Evolutionary conservation across 1,140 invertebrate species (phyloP).

Genomic region (Drosophila sturtevanti): DNA sequence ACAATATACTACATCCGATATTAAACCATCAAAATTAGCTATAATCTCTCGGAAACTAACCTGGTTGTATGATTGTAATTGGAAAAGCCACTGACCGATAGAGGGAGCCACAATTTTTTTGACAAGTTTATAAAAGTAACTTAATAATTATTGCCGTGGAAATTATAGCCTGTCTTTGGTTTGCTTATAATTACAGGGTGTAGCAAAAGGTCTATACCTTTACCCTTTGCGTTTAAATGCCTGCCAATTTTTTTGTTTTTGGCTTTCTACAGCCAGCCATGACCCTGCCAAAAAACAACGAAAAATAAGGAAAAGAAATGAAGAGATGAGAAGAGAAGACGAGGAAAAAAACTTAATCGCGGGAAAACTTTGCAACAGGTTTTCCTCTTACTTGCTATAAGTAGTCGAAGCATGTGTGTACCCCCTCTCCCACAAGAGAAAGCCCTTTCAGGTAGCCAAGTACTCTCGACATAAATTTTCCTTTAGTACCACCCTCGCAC

Average conservation of each 20-base stretch:
- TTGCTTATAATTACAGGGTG: not conserved
- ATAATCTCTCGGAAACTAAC: too few species aligned
- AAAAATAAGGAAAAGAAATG: not conserved
- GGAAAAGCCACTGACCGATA: too few species aligned
- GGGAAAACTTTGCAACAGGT: conserved; percentile 73
- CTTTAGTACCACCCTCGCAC: not conserved
- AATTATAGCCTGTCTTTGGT: too few species aligned
- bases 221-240: not conserved
- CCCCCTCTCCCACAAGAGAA: conserved; percentile 37
- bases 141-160: too few species aligned
- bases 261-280: conserved; percentile 75
- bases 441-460: conserved; percentile 51
- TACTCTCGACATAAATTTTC: conserved; percentile 35
- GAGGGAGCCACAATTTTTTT: too few species aligned
- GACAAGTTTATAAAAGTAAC: too few species aligned
- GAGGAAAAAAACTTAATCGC: conserved; percentile 31
- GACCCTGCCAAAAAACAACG: conserved; percentile 62
- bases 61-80: too few species aligned
- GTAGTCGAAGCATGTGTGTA: conserved; percentile 21
- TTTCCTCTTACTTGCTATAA: conserved; percentile 44
- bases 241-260: conserved; percentile 40
- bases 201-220: not conserved
- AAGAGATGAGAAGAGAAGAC: not conserved
- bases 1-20: too few species aligned
- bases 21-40: too few species aligned